Conservation (phyloP, 2,113 vertebrate species). For the Hepsetus odoe region DNA sequence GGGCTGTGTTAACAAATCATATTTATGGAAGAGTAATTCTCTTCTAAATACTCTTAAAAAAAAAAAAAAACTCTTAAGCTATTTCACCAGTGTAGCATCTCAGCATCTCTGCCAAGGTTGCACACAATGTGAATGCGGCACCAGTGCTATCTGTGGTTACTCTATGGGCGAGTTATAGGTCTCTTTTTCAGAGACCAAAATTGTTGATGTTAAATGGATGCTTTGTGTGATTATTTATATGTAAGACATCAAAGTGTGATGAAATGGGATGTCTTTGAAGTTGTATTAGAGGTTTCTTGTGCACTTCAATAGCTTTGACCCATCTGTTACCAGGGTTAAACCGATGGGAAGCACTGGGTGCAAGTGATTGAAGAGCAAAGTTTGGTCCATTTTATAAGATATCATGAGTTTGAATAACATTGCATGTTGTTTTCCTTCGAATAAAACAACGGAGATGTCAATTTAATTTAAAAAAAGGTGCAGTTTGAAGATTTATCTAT, state of each 20-base stretch:
- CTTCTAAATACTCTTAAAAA: too few species aligned
- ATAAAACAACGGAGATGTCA: too few species aligned
- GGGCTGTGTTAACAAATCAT: slow-evolving; percentile 72
- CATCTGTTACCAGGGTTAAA: not conserved
- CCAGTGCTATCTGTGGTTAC: not conserved
- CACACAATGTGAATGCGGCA: not conserved
- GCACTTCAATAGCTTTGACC: not conserved
- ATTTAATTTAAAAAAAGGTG: too few species aligned
- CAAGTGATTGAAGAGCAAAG: too few species aligned
- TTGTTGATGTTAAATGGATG: not conserved
- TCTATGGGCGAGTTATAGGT: too few species aligned
- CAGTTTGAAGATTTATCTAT: too few species aligned
- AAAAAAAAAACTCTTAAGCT: slow-evolving; percentile 62
- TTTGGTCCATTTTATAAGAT: too few species aligned
- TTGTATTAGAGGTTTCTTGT: not conserved
- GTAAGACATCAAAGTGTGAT: too few species aligned
- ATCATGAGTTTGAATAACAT: too few species aligned
- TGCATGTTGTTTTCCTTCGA: too few species aligned
- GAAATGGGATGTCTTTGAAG: too few species aligned
- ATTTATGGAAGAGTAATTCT: slow-evolving; percentile 66
- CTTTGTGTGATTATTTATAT: not conserved
- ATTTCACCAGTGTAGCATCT: slow-evolving; percentile 57
- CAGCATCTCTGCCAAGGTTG: not conserved
- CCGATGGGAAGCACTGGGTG: too few species aligned
- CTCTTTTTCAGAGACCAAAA: not conserved